phyloP scores from a whole-genome alignment of 1,140 invertebrate genomes.

The Rhagoletis pomonella region DNA sequence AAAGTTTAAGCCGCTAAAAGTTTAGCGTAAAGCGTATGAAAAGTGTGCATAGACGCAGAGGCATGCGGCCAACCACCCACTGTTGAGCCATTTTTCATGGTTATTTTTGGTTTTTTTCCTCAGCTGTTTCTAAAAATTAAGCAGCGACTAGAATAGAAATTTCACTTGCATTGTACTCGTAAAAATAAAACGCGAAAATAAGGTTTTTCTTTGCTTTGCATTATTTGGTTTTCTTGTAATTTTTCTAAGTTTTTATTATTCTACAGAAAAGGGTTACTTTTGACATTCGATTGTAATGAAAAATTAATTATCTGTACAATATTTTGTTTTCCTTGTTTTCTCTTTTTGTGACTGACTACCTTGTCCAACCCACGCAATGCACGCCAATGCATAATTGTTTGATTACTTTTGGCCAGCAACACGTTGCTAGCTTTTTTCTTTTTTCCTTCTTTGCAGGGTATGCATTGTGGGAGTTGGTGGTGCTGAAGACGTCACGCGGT shows the following conservation, averaged over 20 bases:
- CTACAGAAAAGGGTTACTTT: constrained; percentile 1
- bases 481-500: no score
- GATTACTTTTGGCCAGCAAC: constrained; percentile 48
- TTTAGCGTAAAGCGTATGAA: background rate
- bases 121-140: background rate
- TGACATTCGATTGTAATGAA: constrained; percentile 43
- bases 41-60: background rate
- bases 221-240: no score
- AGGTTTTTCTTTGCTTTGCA: background rate
- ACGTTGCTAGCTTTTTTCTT: constrained; percentile 11
- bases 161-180: background rate
- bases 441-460: background rate
- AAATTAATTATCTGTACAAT: constrained; percentile 50
- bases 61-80: background rate
- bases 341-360: background rate
- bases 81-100: background rate
- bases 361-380: background rate
- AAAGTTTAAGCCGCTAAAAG: background rate
- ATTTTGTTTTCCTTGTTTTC: constrained; percentile 27
- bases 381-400: constrained; percentile 42
- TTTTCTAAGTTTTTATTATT: background rate
- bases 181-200: constrained; percentile 33
- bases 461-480: background rate
- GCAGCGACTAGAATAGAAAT: background rate
- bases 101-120: background rate